Conservation (phyloP, 2,797 vertebrate species). For the Cichlasoma orientale region DNA sequence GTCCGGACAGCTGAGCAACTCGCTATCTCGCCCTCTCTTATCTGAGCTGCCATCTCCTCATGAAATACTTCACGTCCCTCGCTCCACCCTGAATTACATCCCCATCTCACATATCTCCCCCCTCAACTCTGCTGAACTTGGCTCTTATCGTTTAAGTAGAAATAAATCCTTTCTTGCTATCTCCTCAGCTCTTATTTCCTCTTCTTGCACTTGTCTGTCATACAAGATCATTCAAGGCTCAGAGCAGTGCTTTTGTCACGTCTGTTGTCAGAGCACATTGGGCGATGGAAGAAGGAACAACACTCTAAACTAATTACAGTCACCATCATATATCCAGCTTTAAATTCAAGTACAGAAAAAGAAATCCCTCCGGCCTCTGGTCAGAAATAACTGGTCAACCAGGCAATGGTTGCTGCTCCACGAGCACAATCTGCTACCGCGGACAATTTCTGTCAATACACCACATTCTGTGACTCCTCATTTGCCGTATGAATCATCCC, state of each 20-base stretch:
- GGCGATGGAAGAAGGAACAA: neutral
- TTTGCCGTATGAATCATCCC: neutral
- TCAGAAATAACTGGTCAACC: neutral
- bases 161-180: conserved; percentile 32
- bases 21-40: neutral
- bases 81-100: conserved; percentile 22
- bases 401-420: neutral
- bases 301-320: neutral
- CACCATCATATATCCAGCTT: fast-evolving
- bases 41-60: conserved; percentile 29
- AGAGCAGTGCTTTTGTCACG: neutral
- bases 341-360: neutral
- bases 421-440: neutral
- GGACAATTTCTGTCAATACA: neutral
- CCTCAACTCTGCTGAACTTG: conserved; percentile 4
- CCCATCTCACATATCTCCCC: conserved; percentile 23
- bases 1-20: neutral
- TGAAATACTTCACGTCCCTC: conserved; percentile 26
- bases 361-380: neutral
- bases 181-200: conserved; percentile 19
- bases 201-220: conserved; percentile 25
- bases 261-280: neutral
- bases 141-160: conserved; percentile 44
- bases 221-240: conserved; percentile 4
- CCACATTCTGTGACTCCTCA: neutral